Evolutionary conservation across 2,888 invertebrate species (phyloP).

Genomic region (Hecatera dysodea): DNA sequence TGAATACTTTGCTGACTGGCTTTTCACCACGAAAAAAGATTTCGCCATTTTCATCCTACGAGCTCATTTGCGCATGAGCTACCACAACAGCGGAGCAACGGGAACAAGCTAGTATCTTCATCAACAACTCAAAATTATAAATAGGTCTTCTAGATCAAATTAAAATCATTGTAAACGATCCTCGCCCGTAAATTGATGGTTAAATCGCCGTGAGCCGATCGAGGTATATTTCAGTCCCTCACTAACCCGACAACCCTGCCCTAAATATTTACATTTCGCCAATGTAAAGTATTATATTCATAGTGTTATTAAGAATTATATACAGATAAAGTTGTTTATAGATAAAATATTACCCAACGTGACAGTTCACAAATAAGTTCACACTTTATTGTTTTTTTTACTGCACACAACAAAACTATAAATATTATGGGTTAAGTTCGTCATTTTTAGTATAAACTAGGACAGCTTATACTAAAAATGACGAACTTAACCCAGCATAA

Average conservation of each 20-base stretch:
- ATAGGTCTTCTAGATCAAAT: constrained; percentile 14
- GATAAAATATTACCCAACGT: too few relatives aligned
- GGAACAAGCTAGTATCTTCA: background rate
- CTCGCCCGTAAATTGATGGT: constrained; percentile 69
- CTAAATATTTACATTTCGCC: constrained; percentile 65
- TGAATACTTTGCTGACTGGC: too few relatives aligned
- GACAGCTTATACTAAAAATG: too few relatives aligned
- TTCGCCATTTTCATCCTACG: too few relatives aligned
- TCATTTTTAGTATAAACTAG: too few relatives aligned
- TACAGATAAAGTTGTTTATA: background rate
- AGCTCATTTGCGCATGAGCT: too few relatives aligned
- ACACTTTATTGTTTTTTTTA: too few relatives aligned
- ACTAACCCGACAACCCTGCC: constrained; percentile 71
- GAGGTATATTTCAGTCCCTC: constrained; percentile 69
- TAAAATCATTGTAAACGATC: constrained; percentile 43
- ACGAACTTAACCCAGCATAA: too few relatives aligned
- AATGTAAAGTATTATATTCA: constrained; percentile 48
- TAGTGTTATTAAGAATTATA: background rate
- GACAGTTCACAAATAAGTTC: too few relatives aligned
- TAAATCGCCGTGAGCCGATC: constrained; percentile 70
- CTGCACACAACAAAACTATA: too few relatives aligned
- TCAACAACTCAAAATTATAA: background rate
- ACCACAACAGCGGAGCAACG: background rate
- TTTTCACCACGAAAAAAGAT: background rate
- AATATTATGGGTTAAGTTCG: too few relatives aligned